These are phyloP conservation scores for Acrocephalus arundinaceus DNA, from an alignment of 2,113 vertebrate genomes.

Conservation along the genomic window DNA sequence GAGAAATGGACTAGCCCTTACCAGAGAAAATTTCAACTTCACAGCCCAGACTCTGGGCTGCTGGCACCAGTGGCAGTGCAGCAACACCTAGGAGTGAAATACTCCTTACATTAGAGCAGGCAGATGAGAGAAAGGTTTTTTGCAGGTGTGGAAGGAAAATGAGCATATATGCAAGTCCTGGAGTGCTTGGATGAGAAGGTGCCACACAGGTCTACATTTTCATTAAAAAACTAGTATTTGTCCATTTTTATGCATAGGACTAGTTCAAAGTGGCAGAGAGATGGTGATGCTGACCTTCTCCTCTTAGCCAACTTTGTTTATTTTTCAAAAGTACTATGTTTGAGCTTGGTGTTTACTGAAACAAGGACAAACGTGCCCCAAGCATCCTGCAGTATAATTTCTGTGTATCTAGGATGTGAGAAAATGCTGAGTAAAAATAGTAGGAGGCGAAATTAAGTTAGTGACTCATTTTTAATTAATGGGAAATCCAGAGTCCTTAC, in stretches of 20 bases:
- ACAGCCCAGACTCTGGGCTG: not conserved
- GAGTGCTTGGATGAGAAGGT: not conserved
- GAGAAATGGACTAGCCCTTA: not conserved
- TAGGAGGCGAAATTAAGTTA: not conserved
- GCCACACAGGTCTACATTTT: not conserved
- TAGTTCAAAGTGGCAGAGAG: not conserved
- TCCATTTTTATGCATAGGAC: not conserved
- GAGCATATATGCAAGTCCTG: not conserved
- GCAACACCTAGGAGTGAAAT: not conserved
- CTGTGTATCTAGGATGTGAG: not conserved
- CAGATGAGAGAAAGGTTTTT: not conserved
- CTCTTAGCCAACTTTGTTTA: not conserved
- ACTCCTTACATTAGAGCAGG: accelerated
- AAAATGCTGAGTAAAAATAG: conserved; percentile 7
- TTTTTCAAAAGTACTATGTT: not conserved
- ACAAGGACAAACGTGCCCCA: not conserved
- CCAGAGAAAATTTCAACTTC: not conserved
- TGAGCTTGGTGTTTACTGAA: not conserved
- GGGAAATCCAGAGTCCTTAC: not conserved
- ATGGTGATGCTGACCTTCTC: not conserved
- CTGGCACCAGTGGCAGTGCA: not conserved
- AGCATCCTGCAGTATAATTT: not conserved
- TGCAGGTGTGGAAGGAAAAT: not conserved
- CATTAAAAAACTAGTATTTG: not conserved
- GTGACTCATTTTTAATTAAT: conserved; percentile 40